Conservation (phyloP, 2,797 vertebrate genomes). For the Tolypeutes matacus region DNA sequence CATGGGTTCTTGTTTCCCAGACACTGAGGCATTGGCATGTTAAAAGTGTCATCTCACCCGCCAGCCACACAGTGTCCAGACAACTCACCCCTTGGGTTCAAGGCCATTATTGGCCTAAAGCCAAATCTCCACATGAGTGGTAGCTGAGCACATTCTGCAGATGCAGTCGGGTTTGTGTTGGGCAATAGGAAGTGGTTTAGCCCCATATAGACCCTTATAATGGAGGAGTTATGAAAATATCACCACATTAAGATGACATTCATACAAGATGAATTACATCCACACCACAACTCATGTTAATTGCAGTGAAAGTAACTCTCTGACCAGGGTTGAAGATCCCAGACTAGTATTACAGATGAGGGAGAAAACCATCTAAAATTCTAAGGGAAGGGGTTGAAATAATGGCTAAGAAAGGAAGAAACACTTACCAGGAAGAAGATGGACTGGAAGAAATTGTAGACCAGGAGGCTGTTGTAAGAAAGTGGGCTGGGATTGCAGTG, state of each 20-base stretch:
- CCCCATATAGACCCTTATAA: neutral
- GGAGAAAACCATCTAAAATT: neutral
- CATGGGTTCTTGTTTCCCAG: neutral
- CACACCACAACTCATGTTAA: neutral
- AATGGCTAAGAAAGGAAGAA: neutral
- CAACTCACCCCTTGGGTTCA: neutral
- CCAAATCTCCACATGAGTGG: neutral
- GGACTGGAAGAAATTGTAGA: neutral
- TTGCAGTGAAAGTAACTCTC: neutral
- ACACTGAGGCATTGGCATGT: neutral
- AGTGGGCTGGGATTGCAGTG: fast-evolving
- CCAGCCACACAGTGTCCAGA: neutral
- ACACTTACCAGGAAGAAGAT: neutral
- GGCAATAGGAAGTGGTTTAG: neutral
- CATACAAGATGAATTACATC: neutral
- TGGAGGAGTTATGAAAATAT: neutral
- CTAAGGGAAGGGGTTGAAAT: neutral
- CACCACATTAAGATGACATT: neutral
- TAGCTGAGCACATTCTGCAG: neutral
- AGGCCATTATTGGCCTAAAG: neutral
- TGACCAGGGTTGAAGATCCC: neutral
- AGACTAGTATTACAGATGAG: neutral
- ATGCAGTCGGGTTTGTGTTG: neutral
- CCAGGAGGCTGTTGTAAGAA: too few species aligned
- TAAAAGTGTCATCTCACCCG: neutral